A percentile compares a stretch with the other conserved stretches of the same genome.
These are phyloP conservation scores for Neotoma lepida DNA, from an alignment of 2,113 vertebrate species.

Conservation along the genomic window DNA sequence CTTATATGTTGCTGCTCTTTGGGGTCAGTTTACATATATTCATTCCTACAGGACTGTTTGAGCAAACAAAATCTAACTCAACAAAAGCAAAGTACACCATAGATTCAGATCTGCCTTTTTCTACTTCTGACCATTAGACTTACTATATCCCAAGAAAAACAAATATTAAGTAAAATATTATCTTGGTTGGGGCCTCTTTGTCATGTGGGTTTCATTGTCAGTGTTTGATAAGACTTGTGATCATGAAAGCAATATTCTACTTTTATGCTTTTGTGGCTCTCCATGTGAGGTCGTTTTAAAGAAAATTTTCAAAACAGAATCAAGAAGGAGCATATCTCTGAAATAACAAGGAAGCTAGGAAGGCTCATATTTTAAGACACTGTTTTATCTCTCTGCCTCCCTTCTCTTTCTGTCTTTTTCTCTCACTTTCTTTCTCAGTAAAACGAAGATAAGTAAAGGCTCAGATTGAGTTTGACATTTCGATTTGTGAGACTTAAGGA, in stretches of 20 bases:
- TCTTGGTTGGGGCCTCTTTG: background rate
- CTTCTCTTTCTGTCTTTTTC: background rate
- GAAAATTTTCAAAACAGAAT: background rate
- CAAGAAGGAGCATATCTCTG: background rate
- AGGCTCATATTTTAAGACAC: background rate
- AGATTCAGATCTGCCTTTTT: background rate
- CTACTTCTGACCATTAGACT: background rate
- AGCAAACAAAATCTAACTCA: no score
- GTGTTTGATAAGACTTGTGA: background rate
- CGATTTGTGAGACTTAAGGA: background rate
- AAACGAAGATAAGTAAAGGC: background rate
- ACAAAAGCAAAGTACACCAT: no score
- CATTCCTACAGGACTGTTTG: no score
- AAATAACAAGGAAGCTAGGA: background rate
- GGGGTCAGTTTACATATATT: no score
- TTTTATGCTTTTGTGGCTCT: background rate
- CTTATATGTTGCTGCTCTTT: no score
- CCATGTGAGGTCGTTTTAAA: background rate
- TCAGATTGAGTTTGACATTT: background rate
- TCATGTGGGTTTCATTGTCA: background rate
- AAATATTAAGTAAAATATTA: background rate
- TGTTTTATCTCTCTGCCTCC: background rate
- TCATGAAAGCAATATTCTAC: background rate
- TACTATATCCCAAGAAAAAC: background rate
- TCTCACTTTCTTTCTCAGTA: background rate